Conservation (phyloP, 92 coral and sea anemone genomes). For the Umimayanthus kanabou region DNA sequence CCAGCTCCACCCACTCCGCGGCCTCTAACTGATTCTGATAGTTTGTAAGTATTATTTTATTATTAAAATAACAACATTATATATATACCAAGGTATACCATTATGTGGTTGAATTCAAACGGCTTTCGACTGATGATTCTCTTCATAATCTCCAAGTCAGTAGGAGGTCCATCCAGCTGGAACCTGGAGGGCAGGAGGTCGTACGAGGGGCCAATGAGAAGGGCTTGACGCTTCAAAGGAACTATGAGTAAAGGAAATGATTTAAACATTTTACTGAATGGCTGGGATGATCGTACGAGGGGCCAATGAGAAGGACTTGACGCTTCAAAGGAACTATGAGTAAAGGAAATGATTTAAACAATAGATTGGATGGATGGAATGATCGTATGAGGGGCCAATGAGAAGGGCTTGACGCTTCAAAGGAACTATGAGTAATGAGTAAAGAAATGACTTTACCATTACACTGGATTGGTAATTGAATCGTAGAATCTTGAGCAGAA, state of each 20-base stretch:
- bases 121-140: slow-evolving; percentile 1
- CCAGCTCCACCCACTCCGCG: too few species aligned
- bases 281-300: background rate
- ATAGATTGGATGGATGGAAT: background rate
- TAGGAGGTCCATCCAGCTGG: background rate
- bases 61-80: too few species aligned
- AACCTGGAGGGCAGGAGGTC: background rate
- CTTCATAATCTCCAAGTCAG: slow-evolving; percentile 24
- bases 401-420: slow-evolving; percentile 35
- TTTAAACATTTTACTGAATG: too few species aligned
- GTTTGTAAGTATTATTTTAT: background rate
- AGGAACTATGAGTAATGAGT: background rate
- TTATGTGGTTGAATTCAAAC: slow-evolving; percentile 4
- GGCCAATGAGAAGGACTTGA: slow-evolving; percentile 32
- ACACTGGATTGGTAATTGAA: too few species aligned
- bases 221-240: slow-evolving; percentile 22
- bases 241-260: background rate
- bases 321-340: slow-evolving; percentile 1
- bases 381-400: slow-evolving; percentile 25
- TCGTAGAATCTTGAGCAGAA: too few species aligned
- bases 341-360: background rate
- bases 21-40: background rate
- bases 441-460: background rate
- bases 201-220: slow-evolving; percentile 38
- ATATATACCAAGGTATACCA: slow-evolving; percentile 1